These are phyloP conservation scores for Bibio marci DNA, from an alignment of 2,888 invertebrate species.

Conservation along the genomic window DNA sequence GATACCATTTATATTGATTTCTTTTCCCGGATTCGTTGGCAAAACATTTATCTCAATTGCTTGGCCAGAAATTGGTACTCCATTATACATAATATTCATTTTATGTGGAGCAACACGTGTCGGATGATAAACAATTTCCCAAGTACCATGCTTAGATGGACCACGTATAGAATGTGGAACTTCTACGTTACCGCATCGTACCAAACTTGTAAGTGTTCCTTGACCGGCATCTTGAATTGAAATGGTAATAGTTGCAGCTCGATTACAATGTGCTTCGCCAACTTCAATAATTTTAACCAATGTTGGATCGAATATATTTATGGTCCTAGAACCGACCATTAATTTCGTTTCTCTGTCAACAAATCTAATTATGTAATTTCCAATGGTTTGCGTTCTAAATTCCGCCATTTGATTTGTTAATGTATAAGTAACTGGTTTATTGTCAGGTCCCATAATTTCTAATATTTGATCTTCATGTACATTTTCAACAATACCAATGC, in stretches of 20 bases:
- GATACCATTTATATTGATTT: conserved; percentile 53
- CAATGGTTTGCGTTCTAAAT: conserved; percentile 59
- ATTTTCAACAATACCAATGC: conserved; percentile 41
- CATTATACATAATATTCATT: conserved; percentile 73
- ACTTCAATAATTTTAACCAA: conserved; percentile 55
- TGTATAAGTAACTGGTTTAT: conserved; percentile 41
- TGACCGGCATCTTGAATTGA: conserved; percentile 67
- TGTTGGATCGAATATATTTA: conserved; percentile 66
- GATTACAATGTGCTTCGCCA: conserved; percentile 61
- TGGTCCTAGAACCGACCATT: conserved; percentile 41
- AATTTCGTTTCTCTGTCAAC: conserved; percentile 41
- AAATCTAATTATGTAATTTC: conserved; percentile 53
- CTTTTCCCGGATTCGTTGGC: conserved; percentile 50
- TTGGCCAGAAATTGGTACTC: conserved; percentile 45
- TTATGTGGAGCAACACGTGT: conserved; percentile 73
- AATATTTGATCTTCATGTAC: conserved; percentile 42
- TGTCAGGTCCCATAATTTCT: conserved; percentile 48
- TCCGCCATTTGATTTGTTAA: conserved; percentile 47
- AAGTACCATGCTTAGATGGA: conserved; percentile 48
- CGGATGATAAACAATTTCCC: conserved; percentile 79
- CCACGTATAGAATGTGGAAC: conserved; percentile 70
- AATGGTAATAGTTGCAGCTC: conserved; percentile 64
- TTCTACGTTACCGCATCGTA: conserved; percentile 63
- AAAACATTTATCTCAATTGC: conserved; percentile 38
- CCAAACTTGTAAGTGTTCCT: conserved; percentile 62